Evolutionary conservation across 2,888 invertebrate species (phyloP).

Genomic region (Andrena flavipes): DNA sequence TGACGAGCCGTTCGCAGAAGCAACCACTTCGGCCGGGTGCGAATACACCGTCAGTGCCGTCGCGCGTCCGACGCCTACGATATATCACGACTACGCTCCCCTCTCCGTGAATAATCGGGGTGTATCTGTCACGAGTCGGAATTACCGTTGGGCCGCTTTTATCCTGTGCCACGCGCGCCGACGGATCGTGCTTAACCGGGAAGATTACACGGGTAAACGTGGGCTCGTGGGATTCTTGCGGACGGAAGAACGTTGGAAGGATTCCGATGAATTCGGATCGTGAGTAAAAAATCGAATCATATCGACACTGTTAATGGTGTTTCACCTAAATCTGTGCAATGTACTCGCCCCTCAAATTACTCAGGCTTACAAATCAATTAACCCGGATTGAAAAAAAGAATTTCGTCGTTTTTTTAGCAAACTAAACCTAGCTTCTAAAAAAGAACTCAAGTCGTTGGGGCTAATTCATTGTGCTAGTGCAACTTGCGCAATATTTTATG

Average conservation of each 20-base stretch:
- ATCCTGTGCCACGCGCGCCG: slow-evolving; percentile 8
- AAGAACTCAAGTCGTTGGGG: no score
- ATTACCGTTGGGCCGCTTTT: slow-evolving; percentile 37
- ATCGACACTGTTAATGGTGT: no score
- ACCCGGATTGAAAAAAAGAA: no score
- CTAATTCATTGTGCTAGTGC: no score
- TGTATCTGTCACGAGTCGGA: slow-evolving; percentile 30
- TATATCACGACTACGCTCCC: slow-evolving; percentile 39
- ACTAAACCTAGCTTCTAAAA: no score
- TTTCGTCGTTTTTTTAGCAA: no score
- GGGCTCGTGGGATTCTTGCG: neutral
- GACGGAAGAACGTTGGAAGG: neutral
- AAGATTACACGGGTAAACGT: neutral
- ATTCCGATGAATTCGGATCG: no score
- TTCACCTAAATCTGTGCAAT: no score
- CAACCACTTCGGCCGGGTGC: slow-evolving; percentile 31
- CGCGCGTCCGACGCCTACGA: slow-evolving; percentile 37
- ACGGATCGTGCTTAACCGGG: slow-evolving; percentile 1
- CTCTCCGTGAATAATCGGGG: slow-evolving; percentile 48
- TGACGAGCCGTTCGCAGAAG: slow-evolving; percentile 31
- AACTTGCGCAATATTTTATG: no score
- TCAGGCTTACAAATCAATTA: no score
- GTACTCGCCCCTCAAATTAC: no score
- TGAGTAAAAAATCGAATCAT: no score
- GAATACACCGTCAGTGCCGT: slow-evolving; percentile 9